These are phyloP conservation scores for Drosophila dives DNA, from an alignment of 2,888 invertebrate genomes.

Conservation along the genomic window DNA sequence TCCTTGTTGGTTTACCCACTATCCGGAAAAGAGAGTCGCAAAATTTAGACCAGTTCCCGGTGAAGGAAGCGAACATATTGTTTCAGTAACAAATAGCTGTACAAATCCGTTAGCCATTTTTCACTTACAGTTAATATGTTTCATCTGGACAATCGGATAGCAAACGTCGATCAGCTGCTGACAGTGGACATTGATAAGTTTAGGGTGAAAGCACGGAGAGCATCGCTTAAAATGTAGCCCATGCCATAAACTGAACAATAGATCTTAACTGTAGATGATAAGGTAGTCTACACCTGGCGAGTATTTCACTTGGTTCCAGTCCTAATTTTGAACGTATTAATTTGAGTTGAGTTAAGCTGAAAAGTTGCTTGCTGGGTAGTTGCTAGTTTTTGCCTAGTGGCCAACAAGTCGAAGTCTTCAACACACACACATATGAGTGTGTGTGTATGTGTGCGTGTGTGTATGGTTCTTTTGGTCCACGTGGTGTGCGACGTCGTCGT, in stretches of 20 bases:
- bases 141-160: background rate
- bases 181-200: background rate
- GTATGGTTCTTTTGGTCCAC: constrained; percentile 41
- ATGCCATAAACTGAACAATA: background rate
- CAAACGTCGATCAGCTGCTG: background rate
- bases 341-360: background rate
- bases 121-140: background rate
- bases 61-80: background rate
- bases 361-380: constrained; percentile 42
- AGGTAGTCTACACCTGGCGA: constrained; percentile 1
- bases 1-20: background rate
- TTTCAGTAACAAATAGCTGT: background rate
- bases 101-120: background rate
- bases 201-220: background rate
- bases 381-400: constrained; percentile 46
- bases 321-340: background rate
- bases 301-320: background rate
- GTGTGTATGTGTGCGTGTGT: constrained; percentile 32
- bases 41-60: background rate
- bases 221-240: too few species aligned
- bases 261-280: background rate
- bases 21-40: background rate
- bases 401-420: constrained; percentile 29
- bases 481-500: constrained; percentile 64
- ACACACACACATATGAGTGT: constrained; percentile 1